phyloP scores from a whole-genome alignment of 2,888 invertebrate genomes.

The Brenthis hecate region DNA sequence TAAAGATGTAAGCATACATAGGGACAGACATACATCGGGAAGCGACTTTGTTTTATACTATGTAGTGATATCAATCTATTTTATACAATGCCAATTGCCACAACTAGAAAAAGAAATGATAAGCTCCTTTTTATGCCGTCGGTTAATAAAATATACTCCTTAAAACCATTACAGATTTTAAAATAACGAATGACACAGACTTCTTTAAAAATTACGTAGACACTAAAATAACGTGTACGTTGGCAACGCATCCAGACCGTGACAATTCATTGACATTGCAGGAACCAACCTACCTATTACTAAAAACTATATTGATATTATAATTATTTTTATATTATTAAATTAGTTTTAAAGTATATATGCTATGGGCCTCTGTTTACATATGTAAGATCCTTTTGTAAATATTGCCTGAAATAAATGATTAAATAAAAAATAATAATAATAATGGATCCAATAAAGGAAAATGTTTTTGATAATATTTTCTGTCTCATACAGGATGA shows the following conservation, averaged over 20 bases:
- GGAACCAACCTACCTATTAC: constrained; percentile 3
- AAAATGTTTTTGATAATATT: constrained; percentile 56
- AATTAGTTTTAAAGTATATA: no score
- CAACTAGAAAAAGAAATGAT: background rate
- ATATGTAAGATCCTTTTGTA: no score
- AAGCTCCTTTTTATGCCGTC: background rate
- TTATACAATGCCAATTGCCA: no score
- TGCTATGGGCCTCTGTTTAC: no score
- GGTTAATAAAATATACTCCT: background rate
- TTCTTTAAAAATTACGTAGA: constrained; percentile 8
- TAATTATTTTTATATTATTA: no score
- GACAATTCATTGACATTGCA: constrained; percentile 20
- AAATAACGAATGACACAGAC: constrained; percentile 4
- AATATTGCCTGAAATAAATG: no score
- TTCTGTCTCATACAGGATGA: constrained; percentile 4
- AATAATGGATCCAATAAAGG: constrained; percentile 52
- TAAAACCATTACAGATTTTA: constrained; percentile 7
- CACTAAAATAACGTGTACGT: constrained; percentile 26
- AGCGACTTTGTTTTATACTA: no score
- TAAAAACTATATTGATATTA: constrained; percentile 30
- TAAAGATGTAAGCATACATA: no score
- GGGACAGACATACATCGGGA: no score
- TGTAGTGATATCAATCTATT: no score
- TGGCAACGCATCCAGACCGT: constrained; percentile 20
- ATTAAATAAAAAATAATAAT: no score